Percentiles rank a stretch among this genome's conserved stretches.
phyloP scores from a whole-genome alignment of 2,888 invertebrate genomes.

The Choreutis nemorana region DNA sequence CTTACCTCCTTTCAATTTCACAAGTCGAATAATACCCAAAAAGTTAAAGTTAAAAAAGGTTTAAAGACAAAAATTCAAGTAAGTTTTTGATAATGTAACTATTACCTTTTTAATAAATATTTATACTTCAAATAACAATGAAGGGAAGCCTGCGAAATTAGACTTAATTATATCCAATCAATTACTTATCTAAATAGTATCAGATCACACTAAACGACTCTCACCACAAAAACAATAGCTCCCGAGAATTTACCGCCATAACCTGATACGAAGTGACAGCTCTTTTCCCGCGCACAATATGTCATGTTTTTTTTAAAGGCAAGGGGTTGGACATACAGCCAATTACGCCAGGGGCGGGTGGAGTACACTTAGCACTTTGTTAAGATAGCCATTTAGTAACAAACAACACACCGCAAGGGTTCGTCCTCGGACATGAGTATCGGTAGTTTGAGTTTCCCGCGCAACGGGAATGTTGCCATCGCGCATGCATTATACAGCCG shows the following conservation, averaged over 20 bases:
- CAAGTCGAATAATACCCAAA: no score
- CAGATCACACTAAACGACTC: slow-evolving; percentile 39
- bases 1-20: no score
- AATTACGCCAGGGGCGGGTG: slow-evolving; percentile 57
- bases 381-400: slow-evolving; percentile 55
- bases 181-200: slow-evolving; percentile 39
- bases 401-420: slow-evolving; percentile 40
- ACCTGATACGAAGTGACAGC: slow-evolving; percentile 52
- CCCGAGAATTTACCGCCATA: slow-evolving; percentile 26
- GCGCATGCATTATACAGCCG: slow-evolving; percentile 35
- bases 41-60: no score
- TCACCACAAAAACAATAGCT: slow-evolving; percentile 49
- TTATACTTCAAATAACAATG: no score
- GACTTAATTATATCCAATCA: slow-evolving; percentile 12
- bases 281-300: slow-evolving; percentile 62
- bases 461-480: slow-evolving; percentile 35
- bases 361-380: slow-evolving; percentile 46
- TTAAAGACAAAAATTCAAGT: no score
- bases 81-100: no score
- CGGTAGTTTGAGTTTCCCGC: slow-evolving; percentile 10
- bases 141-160: slow-evolving; percentile 6
- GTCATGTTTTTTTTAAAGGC: slow-evolving; percentile 54
- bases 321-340: slow-evolving; percentile 64
- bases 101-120: no score
- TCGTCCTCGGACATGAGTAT: slow-evolving; percentile 28